A percentile compares a stretch with the other conserved stretches of the same genome.
These are phyloP conservation scores for Erythrocercus mccallii DNA, from an alignment of 2,113 vertebrate genomes.

Conservation along the genomic window DNA sequence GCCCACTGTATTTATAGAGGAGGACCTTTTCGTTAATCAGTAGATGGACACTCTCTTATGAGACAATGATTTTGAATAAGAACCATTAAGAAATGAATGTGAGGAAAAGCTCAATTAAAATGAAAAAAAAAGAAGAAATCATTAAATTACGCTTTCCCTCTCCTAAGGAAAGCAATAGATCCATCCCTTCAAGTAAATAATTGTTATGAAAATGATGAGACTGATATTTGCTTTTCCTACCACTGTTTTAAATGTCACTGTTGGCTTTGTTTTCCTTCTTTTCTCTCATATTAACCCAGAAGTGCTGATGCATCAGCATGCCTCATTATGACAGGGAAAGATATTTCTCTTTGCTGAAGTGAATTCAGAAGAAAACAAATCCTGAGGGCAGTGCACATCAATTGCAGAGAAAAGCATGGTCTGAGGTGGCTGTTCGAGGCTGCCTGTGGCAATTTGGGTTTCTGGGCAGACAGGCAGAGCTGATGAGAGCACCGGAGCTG, in stretches of 20 bases:
- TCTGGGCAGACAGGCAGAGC: neutral
- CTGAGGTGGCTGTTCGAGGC: neutral
- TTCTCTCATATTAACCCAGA: neutral
- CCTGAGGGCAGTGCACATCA: conserved; percentile 15
- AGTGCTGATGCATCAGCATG: conserved; percentile 3
- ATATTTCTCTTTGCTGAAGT: conserved; percentile 7
- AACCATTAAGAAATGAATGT: neutral
- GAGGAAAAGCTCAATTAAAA: neutral
- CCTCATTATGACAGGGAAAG: neutral
- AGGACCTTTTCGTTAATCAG: neutral
- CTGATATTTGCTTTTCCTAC: conserved; percentile 12
- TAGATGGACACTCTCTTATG: neutral
- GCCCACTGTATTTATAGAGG: neutral
- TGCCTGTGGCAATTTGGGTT: neutral
- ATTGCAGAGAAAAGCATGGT: neutral
- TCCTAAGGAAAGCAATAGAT: neutral
- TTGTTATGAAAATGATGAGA: neutral
- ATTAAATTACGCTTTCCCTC: neutral
- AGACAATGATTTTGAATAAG: neutral
- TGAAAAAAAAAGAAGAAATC: neutral
- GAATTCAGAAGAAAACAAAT: conserved; percentile 37
- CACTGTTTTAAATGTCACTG: conserved; percentile 2
- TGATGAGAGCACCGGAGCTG: conserved; percentile 24
- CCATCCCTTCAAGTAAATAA: neutral
- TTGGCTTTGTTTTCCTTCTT: neutral